Conservation (phyloP, 2,888 invertebrate genomes). For the Aleiodes testaceus region DNA sequence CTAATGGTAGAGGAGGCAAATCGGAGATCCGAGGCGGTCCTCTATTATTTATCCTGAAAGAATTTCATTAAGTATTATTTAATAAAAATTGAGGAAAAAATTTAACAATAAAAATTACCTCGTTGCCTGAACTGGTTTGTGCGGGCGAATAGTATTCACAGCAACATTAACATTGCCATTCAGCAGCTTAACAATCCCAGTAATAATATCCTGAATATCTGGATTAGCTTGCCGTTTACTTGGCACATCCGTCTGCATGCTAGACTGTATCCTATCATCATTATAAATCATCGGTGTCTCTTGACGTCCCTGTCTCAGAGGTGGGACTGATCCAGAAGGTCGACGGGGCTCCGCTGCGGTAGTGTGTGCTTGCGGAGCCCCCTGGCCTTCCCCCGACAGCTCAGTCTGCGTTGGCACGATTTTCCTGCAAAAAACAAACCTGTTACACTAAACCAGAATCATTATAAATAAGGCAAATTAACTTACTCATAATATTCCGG, state of each 20-base stretch:
- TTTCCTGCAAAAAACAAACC: slow-evolving; percentile 50
- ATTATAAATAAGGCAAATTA: slow-evolving; percentile 20
- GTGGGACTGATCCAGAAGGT: slow-evolving; percentile 69
- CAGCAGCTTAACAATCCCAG: slow-evolving; percentile 89
- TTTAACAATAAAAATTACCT: slow-evolving; percentile 58
- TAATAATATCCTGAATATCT: slow-evolving; percentile 92
- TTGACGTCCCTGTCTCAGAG: slow-evolving; percentile 65
- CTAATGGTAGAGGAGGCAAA: slow-evolving; percentile 81
- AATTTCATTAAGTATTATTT: slow-evolving; percentile 20
- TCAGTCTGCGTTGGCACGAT: slow-evolving; percentile 62
- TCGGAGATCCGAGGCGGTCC: slow-evolving; percentile 91
- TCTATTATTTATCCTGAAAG: slow-evolving; percentile 85
- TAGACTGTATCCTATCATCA: slow-evolving; percentile 63
- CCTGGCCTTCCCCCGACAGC: slow-evolving; percentile 82
- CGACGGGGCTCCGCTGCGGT: slow-evolving; percentile 81
- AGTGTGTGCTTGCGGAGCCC: slow-evolving; percentile 84
- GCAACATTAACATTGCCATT: slow-evolving; percentile 92
- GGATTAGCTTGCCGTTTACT: slow-evolving; percentile 77
- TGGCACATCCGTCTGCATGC: slow-evolving; percentile 55
- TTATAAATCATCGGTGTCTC: slow-evolving; percentile 68
- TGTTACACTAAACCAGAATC: background rate
- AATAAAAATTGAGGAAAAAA: too few species aligned
- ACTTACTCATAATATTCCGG: slow-evolving; percentile 67
- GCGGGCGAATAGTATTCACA: slow-evolving; percentile 82
- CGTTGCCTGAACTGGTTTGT: slow-evolving; percentile 77